These are phyloP conservation scores for Fregata magnificens DNA, from an alignment of 2,113 vertebrate species.

Conservation along the genomic window DNA sequence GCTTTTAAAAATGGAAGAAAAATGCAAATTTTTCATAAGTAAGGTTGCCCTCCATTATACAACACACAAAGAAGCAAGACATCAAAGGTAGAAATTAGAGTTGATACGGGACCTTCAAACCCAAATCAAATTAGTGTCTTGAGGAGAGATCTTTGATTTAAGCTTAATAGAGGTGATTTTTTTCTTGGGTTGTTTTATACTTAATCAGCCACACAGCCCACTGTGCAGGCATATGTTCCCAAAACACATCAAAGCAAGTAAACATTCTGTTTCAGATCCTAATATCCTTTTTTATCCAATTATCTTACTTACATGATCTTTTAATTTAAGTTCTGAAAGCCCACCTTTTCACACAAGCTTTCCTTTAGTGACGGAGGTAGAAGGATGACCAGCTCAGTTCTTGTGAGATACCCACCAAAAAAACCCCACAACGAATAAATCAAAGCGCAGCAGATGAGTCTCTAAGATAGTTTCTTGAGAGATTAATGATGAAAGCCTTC, in stretches of 20 bases:
- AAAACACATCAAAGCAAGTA: slow-evolving; percentile 69
- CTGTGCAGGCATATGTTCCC: slow-evolving; percentile 62
- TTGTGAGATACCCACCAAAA: slow-evolving; percentile 20
- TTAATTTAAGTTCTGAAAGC: slow-evolving; percentile 62
- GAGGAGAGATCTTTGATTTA: slow-evolving; percentile 64
- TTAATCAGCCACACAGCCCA: slow-evolving; percentile 58
- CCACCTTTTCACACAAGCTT: slow-evolving; percentile 56
- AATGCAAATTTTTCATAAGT: not conserved
- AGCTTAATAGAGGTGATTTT: slow-evolving; percentile 64
- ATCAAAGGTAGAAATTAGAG: slow-evolving; percentile 52
- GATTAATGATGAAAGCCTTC: slow-evolving; percentile 59
- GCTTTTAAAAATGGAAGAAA: slow-evolving; percentile 37
- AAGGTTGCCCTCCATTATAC: slow-evolving; percentile 47
- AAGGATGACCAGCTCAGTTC: slow-evolving; percentile 26
- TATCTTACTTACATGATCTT: slow-evolving; percentile 68
- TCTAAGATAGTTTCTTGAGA: slow-evolving; percentile 46
- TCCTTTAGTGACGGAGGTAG: not conserved
- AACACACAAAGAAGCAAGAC: slow-evolving; percentile 18
- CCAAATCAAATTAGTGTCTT: slow-evolving; percentile 63
- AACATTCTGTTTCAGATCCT: slow-evolving; percentile 70
- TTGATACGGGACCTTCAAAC: slow-evolving; percentile 34
- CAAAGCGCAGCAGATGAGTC: slow-evolving; percentile 38
- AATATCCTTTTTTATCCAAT: slow-evolving; percentile 68
- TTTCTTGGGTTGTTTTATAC: slow-evolving; percentile 50
- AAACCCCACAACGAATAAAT: not conserved